These are phyloP conservation scores for Potorous gilbertii DNA, from an alignment of 2,797 vertebrate species.

Conservation along the genomic window DNA sequence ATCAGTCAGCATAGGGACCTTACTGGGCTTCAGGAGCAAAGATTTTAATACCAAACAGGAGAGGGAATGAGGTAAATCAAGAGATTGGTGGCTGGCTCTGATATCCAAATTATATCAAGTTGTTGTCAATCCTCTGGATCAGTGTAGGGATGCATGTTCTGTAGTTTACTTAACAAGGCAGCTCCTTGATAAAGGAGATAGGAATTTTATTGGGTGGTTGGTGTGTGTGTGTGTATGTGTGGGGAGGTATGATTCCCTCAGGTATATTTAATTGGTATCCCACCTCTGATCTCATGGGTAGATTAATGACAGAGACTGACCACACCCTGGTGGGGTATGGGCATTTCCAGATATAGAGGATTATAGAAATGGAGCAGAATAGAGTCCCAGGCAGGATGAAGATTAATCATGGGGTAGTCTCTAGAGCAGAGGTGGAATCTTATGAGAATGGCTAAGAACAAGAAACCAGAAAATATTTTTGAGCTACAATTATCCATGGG, in stretches of 20 bases:
- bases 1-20: background rate
- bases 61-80: background rate
- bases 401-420: background rate
- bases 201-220: background rate
- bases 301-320: background rate
- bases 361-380: background rate
- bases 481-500: background rate
- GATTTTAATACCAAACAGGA: background rate
- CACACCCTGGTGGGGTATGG: background rate
- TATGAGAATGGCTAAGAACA: background rate
- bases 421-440: background rate
- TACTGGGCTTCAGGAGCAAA: background rate
- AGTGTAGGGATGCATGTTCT: background rate
- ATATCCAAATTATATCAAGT: background rate
- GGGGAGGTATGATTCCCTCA: background rate
- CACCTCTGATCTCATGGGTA: background rate
- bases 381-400: background rate
- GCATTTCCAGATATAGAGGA: background rate
- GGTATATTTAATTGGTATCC: background rate
- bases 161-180: background rate
- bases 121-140: background rate
- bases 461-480: background rate
- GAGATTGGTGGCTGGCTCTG: background rate
- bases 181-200: background rate
- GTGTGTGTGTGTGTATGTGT: accelerated